phyloP scores from a whole-genome alignment of 1,140 invertebrate species.

The Scylla paramamosain region DNA sequence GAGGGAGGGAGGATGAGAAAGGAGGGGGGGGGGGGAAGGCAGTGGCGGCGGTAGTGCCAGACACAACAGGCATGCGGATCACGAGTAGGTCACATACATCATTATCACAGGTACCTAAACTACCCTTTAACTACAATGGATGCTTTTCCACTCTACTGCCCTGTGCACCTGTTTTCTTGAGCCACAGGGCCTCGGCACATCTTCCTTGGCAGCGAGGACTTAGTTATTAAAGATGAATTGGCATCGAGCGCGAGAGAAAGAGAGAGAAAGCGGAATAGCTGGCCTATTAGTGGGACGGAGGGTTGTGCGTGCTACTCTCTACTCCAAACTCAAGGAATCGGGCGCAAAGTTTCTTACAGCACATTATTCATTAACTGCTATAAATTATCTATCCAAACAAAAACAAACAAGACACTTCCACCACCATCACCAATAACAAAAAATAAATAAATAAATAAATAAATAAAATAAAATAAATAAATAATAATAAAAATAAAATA shows the following conservation, averaged over 20 bases:
- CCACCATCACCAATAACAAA: too few relatives aligned
- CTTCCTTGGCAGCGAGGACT: not conserved
- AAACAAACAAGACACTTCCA: too few relatives aligned
- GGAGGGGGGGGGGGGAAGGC: not conserved
- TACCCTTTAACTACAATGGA: not conserved
- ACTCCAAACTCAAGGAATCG: not conserved
- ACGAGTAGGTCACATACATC: not conserved
- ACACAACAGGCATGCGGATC: not conserved
- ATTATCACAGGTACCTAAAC: not conserved
- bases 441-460: too few relatives aligned
- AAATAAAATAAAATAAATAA: too few relatives aligned
- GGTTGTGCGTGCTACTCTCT: constrained; percentile 9
- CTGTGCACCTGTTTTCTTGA: not conserved
- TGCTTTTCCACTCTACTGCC: not conserved
- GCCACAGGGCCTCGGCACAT: not conserved
- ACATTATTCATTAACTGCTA: too few relatives aligned
- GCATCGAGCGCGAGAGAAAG: constrained; percentile 33
- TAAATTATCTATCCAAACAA: too few relatives aligned
- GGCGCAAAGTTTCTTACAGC: not conserved
- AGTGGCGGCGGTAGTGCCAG: not conserved
- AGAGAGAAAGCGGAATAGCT: constrained; percentile 47
- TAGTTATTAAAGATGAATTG: constrained; percentile 17
- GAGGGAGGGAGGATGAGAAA: not conserved
- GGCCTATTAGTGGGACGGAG: not conserved
- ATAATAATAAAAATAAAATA: too few relatives aligned